These are phyloP conservation scores for Tragelaphus imberbis DNA, from an alignment of 2,113 vertebrate genomes.

Conservation along the genomic window DNA sequence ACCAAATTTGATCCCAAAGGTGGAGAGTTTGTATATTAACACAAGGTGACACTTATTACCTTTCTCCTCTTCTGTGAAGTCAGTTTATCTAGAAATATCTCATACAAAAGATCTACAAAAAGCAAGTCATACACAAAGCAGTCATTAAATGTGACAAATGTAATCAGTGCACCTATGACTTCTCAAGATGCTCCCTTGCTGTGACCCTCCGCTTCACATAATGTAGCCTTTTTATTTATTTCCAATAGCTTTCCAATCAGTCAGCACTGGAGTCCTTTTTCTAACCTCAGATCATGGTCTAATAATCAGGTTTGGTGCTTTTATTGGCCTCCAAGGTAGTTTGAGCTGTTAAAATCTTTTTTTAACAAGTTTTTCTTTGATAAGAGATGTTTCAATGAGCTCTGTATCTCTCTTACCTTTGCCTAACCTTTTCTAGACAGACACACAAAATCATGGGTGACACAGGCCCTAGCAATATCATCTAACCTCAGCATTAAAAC, in stretches of 20 bases:
- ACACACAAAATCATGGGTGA: not conserved
- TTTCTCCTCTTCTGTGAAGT: constrained; percentile 46
- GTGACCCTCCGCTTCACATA: constrained; percentile 69
- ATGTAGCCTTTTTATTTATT: constrained; percentile 76
- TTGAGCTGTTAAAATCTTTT: constrained; percentile 69
- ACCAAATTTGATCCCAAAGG: constrained; percentile 54
- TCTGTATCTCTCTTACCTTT: constrained; percentile 68
- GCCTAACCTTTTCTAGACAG: constrained; percentile 54
- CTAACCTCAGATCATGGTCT: constrained; percentile 71
- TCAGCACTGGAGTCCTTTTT: constrained; percentile 66
- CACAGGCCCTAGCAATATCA: not conserved
- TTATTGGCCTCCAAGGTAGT: constrained; percentile 75
- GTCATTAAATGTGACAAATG: constrained; percentile 32
- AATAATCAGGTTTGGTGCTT: constrained; percentile 74
- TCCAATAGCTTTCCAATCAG: constrained; percentile 74
- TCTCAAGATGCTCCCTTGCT: constrained; percentile 11
- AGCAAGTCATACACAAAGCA: constrained; percentile 6
- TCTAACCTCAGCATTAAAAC: not conserved
- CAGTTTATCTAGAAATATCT: constrained; percentile 64
- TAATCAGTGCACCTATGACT: constrained; percentile 54
- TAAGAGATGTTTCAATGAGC: constrained; percentile 61
- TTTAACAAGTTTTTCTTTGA: constrained; percentile 69
- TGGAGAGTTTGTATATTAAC: constrained; percentile 39
- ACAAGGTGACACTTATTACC: constrained; percentile 50
- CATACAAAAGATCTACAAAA: constrained; percentile 45